Evolutionary conservation across 2,888 invertebrate species (phyloP), one percentile per base, ranked within the genome.

Genomic region (Troilus luridus): DNA sequence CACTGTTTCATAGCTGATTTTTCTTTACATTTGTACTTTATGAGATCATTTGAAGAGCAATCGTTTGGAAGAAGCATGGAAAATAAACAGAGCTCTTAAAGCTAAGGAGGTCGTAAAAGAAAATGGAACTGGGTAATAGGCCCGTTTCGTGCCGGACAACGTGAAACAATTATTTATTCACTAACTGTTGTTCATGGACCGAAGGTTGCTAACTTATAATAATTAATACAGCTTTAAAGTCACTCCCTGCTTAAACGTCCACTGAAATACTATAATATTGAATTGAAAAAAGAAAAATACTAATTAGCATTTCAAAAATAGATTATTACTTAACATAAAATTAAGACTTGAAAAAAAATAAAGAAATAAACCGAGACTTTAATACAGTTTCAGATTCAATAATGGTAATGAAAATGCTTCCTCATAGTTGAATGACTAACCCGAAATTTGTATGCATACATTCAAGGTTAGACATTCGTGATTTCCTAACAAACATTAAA

Each of bases 111-210:
- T 12, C 67, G 24, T 67, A 67, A 24, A 12, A 67, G 24, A 77
- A 77, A 77, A 77, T 77, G 27, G 19, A 77, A 77, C 72, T 41
- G 17, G 67, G n/a, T 10, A n/a, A n/a, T 77, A 41, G 41, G 7
- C 7, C 8, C 41, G 67, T 17, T 27, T 77, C 72, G 72, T 77
- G 72, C 41, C 27, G 72, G 72, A 19, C 72, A 77, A 77, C 72
- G 41, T 77, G 72, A 77, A 77, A 27, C 72, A 77, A 77, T 77
- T 41, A 77, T 77, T 77, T 41, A 77, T 77, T 77, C 19, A 19
- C 17, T 41, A 9, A 77, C 72, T 77, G 72, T 77, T 67, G 24
- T 64, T 12, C 67, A 67, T 27, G 27, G 72, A 27, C 27, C 17
- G 72, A 72, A 72, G 72, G 72, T 17, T 27, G 27, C 27, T 77